phyloP scores from a whole-genome alignment of 2,797 vertebrate species.

The Clarias fuscus region DNA sequence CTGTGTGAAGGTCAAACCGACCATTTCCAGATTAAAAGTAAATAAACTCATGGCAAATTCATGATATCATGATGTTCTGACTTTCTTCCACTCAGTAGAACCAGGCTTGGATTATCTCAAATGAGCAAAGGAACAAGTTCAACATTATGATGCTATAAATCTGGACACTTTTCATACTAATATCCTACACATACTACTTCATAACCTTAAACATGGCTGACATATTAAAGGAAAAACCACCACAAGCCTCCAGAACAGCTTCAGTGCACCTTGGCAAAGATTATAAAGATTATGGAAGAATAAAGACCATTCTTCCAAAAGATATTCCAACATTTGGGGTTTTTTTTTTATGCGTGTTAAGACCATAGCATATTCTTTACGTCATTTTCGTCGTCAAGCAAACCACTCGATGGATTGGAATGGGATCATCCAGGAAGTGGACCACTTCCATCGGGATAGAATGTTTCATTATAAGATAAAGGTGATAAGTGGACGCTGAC shows the following conservation, averaged over 20 bases:
- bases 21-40: background rate
- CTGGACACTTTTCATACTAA: background rate
- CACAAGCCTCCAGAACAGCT: background rate
- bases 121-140: slow-evolving; percentile 15
- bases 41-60: background rate
- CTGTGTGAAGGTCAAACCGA: background rate
- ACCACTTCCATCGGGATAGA: background rate
- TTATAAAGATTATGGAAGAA: background rate
- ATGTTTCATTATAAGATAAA: background rate
- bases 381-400: background rate
- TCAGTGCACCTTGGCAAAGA: too few relatives aligned
- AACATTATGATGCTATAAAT: background rate
- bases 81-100: background rate
- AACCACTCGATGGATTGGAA: background rate
- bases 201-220: background rate
- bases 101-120: background rate
- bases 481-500: background rate
- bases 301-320: background rate
- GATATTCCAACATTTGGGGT: background rate
- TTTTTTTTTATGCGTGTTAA: background rate
- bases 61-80: background rate
- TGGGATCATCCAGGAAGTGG: background rate
- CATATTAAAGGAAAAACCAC: slow-evolving; percentile 17
- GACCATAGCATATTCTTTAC: background rate
- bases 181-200: too few relatives aligned